Conservation (phyloP, 2,113 vertebrate species). For the Heloderma charlesbogerti region DNA sequence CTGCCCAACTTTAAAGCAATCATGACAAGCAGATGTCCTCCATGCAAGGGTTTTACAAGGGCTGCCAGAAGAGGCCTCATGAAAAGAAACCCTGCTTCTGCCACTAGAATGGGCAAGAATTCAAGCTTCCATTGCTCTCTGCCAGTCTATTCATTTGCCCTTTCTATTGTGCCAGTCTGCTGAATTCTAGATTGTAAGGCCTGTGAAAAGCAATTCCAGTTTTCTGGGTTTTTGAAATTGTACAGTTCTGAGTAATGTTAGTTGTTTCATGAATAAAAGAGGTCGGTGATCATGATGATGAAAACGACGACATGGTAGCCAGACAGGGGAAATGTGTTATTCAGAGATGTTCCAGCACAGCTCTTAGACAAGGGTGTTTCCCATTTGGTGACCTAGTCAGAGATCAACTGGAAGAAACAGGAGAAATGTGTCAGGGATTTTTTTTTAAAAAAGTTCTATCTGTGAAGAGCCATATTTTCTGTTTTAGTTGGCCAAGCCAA, state of each 20-base stretch:
- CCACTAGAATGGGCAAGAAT: not conserved
- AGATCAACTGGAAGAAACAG: slow-evolving; percentile 59
- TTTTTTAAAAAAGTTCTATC: slow-evolving; percentile 47
- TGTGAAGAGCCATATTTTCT: slow-evolving; percentile 63
- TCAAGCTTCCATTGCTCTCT: no score
- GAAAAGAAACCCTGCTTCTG: not conserved
- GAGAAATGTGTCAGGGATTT: slow-evolving; percentile 44
- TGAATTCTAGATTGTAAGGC: not conserved
- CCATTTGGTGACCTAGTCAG: slow-evolving; percentile 4
- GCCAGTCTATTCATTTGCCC: not conserved
- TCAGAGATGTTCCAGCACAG: slow-evolving; percentile 51
- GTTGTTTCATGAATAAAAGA: not conserved
- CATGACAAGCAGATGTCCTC: not conserved
- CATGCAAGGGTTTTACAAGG: not conserved
- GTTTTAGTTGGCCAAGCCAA: slow-evolving; percentile 56
- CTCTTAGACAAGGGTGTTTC: slow-evolving; percentile 36
- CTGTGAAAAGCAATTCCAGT: not conserved
- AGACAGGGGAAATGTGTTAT: slow-evolving; percentile 44
- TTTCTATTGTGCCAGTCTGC: not conserved
- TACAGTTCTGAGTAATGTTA: not conserved
- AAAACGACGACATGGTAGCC: not conserved
- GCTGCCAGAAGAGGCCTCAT: not conserved
- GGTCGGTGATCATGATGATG: not conserved
- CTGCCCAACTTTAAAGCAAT: not conserved
- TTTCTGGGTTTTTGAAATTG: not conserved